Percentiles rank a stretch among this genome's conserved stretches.
Evolutionary conservation across 2,113 vertebrate species (phyloP).

Genomic region (Choloepus hoffmanni): DNA sequence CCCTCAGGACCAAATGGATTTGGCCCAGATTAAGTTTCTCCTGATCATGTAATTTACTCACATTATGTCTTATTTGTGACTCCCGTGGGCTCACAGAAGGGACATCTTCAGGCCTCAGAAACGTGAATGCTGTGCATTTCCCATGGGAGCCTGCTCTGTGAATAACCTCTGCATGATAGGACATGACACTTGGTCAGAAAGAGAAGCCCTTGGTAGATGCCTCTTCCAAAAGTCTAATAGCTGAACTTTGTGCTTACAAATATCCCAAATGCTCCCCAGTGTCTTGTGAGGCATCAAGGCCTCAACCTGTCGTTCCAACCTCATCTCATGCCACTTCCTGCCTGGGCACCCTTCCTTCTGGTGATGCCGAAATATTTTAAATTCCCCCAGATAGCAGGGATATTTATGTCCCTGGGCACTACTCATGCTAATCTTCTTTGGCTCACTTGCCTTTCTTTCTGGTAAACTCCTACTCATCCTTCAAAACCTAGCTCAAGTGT

Average conservation of each 20-base stretch:
- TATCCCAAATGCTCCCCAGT: too few relatives aligned
- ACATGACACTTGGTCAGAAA: neutral
- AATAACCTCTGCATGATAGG: neutral
- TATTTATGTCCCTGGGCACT: neutral
- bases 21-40: conserved; percentile 55
- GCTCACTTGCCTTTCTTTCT: neutral
- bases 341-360: neutral
- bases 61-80: conserved; percentile 1
- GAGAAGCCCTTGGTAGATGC: rapidly evolving
- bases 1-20: conserved; percentile 3
- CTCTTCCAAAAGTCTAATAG: neutral
- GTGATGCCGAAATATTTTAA: neutral
- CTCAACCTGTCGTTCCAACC: neutral
- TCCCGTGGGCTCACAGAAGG: neutral
- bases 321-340: too few relatives aligned
- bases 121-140: neutral
- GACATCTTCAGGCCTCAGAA: neutral
- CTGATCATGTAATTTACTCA: neutral
- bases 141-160: rapidly evolving
- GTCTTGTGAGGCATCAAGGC: neutral
- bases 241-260: neutral
- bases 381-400: neutral
- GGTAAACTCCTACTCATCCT: neutral
- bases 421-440: neutral
- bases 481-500: neutral